A percentile compares a stretch with the other conserved stretches of the same genome.
phyloP scores from a whole-genome alignment of 2,797 vertebrate genomes.

The Crocodylus rhombifer region DNA sequence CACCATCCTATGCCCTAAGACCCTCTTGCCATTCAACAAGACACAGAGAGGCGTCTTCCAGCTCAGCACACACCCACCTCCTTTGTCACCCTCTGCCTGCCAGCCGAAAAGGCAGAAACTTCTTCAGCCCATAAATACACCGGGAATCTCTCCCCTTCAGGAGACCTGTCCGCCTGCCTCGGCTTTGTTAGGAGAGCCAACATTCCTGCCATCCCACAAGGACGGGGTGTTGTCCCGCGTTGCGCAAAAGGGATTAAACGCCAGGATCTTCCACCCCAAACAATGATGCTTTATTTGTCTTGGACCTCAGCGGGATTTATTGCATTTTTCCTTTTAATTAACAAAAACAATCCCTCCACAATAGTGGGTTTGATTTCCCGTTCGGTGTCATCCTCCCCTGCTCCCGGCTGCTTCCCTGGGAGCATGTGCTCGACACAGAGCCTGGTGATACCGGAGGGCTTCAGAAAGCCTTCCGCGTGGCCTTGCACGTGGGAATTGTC shows the following conservation, averaged over 20 bases:
- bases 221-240: slow-evolving; percentile 58
- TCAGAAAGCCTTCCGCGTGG: slow-evolving; percentile 46
- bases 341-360: slow-evolving; percentile 39
- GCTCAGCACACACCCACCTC: not conserved
- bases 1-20: too few relatives aligned
- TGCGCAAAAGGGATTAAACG: slow-evolving; percentile 68
- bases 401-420: not conserved
- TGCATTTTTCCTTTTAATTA: slow-evolving; percentile 58
- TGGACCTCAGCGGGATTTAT: slow-evolving; percentile 41
- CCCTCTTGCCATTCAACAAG: not conserved
- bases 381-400: accelerated
- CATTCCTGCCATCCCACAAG: slow-evolving; percentile 63
- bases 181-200: slow-evolving; percentile 49
- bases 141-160: slow-evolving; percentile 39
- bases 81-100: not conserved
- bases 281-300: slow-evolving; percentile 72
- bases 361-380: not conserved
- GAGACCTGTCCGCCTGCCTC: slow-evolving; percentile 68
- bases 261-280: slow-evolving; percentile 67
- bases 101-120: slow-evolving; percentile 14
- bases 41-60: not conserved
- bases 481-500: slow-evolving; percentile 68
- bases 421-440: not conserved
- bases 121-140: slow-evolving; percentile 34
- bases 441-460: slow-evolving; percentile 11